These are phyloP conservation scores for Heliopora coerulea DNA, from an alignment of 92 coral and sea anemone genomes.

Conservation along the genomic window DNA sequence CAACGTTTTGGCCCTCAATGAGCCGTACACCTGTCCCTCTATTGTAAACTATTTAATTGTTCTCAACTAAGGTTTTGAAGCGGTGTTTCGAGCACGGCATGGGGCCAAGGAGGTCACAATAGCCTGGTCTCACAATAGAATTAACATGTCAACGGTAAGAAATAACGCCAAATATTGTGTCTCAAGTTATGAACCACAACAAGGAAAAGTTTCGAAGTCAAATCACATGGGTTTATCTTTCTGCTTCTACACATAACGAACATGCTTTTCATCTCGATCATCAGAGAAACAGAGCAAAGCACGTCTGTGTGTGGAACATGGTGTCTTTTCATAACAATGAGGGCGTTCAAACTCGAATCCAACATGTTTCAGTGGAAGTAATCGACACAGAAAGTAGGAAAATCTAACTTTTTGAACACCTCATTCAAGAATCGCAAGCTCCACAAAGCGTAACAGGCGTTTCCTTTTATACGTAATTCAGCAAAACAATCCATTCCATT, in stretches of 20 bases:
- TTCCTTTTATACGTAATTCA: not conserved
- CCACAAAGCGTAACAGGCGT: too few relatives aligned
- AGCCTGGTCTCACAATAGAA: not conserved
- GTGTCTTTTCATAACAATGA: too few relatives aligned
- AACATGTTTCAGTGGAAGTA: too few relatives aligned
- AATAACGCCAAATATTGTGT: not conserved
- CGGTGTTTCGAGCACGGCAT: slow-evolving; percentile 24
- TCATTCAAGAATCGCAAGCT: too few relatives aligned
- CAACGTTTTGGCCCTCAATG: slow-evolving; percentile 6
- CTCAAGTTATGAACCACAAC: not conserved
- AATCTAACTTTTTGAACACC: too few relatives aligned
- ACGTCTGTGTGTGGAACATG: too few relatives aligned
- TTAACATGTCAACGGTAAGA: not conserved
- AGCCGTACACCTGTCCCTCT: slow-evolving; percentile 38
- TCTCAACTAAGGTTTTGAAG: slow-evolving; percentile 13
- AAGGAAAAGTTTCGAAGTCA: not conserved
- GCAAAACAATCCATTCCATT: not conserved
- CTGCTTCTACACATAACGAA: not conserved
- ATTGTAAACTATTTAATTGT: slow-evolving; percentile 32
- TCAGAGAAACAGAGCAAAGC: too few relatives aligned
- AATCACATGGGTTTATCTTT: not conserved
- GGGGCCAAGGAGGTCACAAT: slow-evolving; percentile 8
- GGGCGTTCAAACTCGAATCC: too few relatives aligned
- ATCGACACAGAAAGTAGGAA: too few relatives aligned
- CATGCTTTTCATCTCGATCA: too few relatives aligned